Evolutionary conservation across 64 coral and sea anemone species (phyloP).

Genomic region (Astreopora myriophthalma): DNA sequence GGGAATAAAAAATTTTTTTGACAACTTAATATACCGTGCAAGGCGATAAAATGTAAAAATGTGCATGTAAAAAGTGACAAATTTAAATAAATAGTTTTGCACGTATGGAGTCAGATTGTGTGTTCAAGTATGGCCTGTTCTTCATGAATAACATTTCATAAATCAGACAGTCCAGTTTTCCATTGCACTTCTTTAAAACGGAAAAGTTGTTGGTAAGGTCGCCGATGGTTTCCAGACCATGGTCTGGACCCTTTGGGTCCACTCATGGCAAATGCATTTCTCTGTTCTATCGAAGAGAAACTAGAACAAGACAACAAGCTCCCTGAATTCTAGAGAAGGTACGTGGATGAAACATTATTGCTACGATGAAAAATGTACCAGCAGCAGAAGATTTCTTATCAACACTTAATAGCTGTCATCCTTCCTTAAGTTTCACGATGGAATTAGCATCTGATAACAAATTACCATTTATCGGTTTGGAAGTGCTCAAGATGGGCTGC

Average conservation of each 20-base stretch:
- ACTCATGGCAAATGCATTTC: background rate
- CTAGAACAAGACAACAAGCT: background rate
- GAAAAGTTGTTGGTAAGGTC: background rate
- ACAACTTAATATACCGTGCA: background rate
- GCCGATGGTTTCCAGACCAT: too few relatives aligned
- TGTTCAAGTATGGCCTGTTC: background rate
- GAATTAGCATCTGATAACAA: conserved; percentile 7
- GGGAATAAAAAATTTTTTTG: background rate
- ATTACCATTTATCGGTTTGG: conserved; percentile 38
- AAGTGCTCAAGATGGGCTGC: conserved; percentile 6
- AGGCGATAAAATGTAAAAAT: background rate
- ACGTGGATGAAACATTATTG: background rate
- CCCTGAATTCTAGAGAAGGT: background rate
- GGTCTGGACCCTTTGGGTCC: background rate
- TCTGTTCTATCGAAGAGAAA: background rate
- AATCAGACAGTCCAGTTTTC: background rate
- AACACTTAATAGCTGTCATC: conserved; percentile 36
- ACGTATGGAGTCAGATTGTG: background rate
- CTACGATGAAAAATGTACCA: background rate
- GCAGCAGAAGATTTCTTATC: conserved; percentile 15
- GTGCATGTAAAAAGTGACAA: background rate
- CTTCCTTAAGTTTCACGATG: conserved; percentile 30
- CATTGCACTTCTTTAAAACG: background rate
- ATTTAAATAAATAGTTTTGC: background rate
- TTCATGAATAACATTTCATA: background rate